Evolutionary conservation across 1,140 invertebrate species (phyloP), one percentile per base, ranked within the genome.

Genomic region (Polyergus mexicanus): DNA sequence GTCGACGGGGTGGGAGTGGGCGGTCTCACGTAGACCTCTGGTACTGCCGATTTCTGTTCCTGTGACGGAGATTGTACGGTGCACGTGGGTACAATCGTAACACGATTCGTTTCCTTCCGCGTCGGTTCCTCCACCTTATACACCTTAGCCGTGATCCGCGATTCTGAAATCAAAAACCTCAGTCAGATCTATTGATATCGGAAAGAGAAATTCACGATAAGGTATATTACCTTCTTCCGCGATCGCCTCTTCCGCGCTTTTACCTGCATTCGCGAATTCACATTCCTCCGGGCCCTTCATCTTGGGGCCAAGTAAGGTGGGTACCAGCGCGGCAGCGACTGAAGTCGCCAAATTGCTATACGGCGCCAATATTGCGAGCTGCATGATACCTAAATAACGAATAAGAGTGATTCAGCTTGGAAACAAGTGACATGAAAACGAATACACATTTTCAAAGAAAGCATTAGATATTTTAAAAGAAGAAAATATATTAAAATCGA

Each of bases 291-390:
- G 85, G 77, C 62, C n/a, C 35, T 89, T 91, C 25, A 95, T 94
- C 85, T 95, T 96, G 16, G 96, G 95, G 22, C 95, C 94, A 66
- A 96, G 92, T 32, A 96, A 92, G 38, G 96, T 96, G 28, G 96
- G 96, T 25, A 96, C 95, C 0, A 96, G 91, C 4, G 96, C 96
- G 16, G 96, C 95, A 11, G 96, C 95, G 56, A 96, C 95, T 0
- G 96, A 96, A 3, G 95, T 95, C 13, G 96, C 96, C 77, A 96
- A 93, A 90, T 96, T 96, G 91, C 95, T 96, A 88, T 96, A 96
- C 51, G 96, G 96, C 28, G 96, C 96, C 86, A 96, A 92, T 92
- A 96, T 95, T 25, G 96, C 95, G 65, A 96, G 92, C 91, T 96
- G 96, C 94, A 96, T 95, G 84, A 96, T 96, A 83, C 96, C 96